phyloP scores from a whole-genome alignment of 2,797 vertebrate species.

The Monodelphis domestica region DNA sequence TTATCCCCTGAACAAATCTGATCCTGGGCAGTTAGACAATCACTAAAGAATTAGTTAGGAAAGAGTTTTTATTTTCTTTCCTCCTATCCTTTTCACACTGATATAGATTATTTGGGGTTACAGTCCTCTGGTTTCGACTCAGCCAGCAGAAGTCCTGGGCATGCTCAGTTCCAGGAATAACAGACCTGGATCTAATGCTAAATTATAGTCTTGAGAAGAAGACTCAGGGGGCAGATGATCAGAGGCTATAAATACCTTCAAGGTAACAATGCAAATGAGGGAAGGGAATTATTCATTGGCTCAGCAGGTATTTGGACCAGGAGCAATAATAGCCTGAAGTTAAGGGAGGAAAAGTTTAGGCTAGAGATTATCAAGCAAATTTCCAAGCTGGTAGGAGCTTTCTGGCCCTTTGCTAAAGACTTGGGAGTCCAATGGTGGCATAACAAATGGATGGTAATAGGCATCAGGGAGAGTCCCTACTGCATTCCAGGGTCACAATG shows the following conservation, averaged over 20 bases:
- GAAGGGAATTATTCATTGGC: constrained; percentile 72
- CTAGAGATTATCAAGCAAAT: constrained; percentile 55
- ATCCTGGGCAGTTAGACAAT: not conserved
- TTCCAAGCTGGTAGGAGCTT: not conserved
- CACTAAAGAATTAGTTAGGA: not conserved
- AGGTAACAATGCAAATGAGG: constrained; percentile 69
- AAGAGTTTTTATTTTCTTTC: not conserved
- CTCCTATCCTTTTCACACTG: not conserved
- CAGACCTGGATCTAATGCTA: constrained; percentile 47
- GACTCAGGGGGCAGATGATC: constrained; percentile 68
- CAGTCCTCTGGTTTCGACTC: not conserved
- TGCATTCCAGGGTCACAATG: constrained; percentile 59
- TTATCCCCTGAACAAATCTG: not conserved
- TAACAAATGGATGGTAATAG: constrained; percentile 35
- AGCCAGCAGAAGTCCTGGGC: constrained; percentile 13
- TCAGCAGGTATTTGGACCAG: constrained; percentile 64
- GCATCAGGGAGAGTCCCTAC: constrained; percentile 54
- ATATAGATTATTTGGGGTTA: not conserved
- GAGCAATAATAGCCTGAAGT: constrained; percentile 41
- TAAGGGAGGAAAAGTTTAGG: constrained; percentile 54
- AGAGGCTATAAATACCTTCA: constrained; percentile 69
- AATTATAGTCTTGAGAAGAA: constrained; percentile 64
- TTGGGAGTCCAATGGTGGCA: not conserved
- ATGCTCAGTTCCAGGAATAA: not conserved
- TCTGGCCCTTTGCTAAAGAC: constrained; percentile 18